phyloP scores from a whole-genome alignment of 2,888 invertebrate species.

The Pseudococcus viburni region DNA sequence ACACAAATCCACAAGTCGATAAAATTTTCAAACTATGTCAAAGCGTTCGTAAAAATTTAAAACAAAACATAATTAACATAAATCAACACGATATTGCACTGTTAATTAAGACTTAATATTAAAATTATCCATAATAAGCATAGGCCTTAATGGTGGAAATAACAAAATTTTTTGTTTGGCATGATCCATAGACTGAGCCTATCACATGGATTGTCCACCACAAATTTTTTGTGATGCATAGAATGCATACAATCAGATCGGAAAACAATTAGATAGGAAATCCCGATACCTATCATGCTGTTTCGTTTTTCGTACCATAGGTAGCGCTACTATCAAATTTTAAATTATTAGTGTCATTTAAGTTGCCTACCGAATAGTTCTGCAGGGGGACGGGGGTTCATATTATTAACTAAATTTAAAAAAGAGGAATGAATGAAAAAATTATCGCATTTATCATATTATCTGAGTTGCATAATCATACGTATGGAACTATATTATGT shows the following conservation, averaged over 20 bases:
- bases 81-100: neutral
- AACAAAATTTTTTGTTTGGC: slow-evolving; percentile 30
- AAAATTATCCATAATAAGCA: slow-evolving; percentile 19
- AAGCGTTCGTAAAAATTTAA: neutral
- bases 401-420: too few relatives aligned
- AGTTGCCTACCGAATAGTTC: too few relatives aligned
- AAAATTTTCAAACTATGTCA: neutral
- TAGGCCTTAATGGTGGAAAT: slow-evolving; percentile 48
- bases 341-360: too few relatives aligned
- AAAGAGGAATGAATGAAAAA: too few relatives aligned
- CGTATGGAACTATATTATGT: too few relatives aligned
- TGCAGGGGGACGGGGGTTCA: too few relatives aligned
- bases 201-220: neutral
- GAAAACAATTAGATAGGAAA: neutral
- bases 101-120: slow-evolving; percentile 12
- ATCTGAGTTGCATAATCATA: too few relatives aligned
- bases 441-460: too few relatives aligned
- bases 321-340: too few relatives aligned
- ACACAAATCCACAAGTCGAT: neutral
- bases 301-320: too few relatives aligned
- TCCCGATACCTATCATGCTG: neutral
- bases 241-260: neutral
- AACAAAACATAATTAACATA: slow-evolving; percentile 31
- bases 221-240: neutral
- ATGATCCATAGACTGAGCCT: slow-evolving; percentile 25